Percentiles rank a stretch among this genome's conserved stretches.
Evolutionary conservation across 2,888 invertebrate species (phyloP).

Genomic region (Volucella inflata): DNA sequence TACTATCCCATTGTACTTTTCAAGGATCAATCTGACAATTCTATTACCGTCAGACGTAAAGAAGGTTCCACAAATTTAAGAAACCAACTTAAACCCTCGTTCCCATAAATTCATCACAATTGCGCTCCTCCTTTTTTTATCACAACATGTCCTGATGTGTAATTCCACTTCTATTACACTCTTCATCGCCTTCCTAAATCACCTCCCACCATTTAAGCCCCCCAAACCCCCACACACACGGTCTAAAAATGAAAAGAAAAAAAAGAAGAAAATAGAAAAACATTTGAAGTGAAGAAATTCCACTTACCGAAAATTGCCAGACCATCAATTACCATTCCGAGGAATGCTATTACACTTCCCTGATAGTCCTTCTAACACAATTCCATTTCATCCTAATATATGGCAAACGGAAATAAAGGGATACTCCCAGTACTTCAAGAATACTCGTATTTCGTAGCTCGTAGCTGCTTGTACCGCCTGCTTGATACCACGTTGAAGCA

Average conservation of each 20-base stretch:
- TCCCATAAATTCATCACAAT: constrained; percentile 13
- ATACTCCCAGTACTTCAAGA: constrained; percentile 55
- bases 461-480: too few relatives aligned
- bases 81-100: not conserved
- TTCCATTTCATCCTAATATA: constrained; percentile 72
- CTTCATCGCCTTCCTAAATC: constrained; percentile 8
- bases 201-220: constrained; percentile 2
- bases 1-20: too few relatives aligned
- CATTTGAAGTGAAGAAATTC: constrained; percentile 73
- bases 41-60: not conserved
- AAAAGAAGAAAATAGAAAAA: constrained; percentile 23
- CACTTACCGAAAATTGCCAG: constrained; percentile 71
- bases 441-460: too few relatives aligned
- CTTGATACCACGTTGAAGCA: constrained; percentile 24
- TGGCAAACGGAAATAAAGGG: constrained; percentile 72
- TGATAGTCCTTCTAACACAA: constrained; percentile 70
- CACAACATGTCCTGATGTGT: constrained; percentile 48
- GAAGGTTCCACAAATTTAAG: not conserved
- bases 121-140: constrained; percentile 26
- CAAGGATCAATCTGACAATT: too few relatives aligned
- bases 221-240: constrained; percentile 13
- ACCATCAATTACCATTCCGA: constrained; percentile 71
- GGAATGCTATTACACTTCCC: constrained; percentile 67
- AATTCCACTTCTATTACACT: constrained; percentile 61
- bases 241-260: not conserved